These are phyloP conservation scores for Amazona vittata DNA, from an alignment of 2,113 vertebrate species.

Conservation along the genomic window DNA sequence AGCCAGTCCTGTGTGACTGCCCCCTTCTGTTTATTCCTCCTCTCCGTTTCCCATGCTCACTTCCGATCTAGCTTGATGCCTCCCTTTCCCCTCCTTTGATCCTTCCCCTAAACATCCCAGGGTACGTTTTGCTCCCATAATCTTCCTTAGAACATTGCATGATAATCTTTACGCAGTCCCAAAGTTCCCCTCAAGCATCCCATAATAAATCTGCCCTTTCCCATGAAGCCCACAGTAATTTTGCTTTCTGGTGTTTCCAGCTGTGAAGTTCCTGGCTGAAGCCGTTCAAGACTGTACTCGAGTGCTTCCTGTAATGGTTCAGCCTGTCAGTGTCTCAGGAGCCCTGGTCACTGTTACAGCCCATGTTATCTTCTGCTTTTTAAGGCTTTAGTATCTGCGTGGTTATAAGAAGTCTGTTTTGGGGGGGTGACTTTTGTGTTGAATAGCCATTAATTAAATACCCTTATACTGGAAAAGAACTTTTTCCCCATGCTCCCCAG, in stretches of 20 bases:
- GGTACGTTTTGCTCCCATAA: not conserved
- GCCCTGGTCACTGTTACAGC: not conserved
- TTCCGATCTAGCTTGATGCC: not conserved
- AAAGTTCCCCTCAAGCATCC: not conserved
- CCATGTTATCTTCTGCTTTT: not conserved
- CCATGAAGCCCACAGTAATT: rapidly evolving
- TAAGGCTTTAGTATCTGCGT: not conserved
- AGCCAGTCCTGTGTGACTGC: not conserved
- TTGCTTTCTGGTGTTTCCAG: not conserved
- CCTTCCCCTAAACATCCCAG: not conserved
- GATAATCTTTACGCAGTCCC: not conserved
- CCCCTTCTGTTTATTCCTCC: not conserved
- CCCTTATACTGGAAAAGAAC: not conserved
- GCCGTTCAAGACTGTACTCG: not conserved
- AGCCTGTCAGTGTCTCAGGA: not conserved
- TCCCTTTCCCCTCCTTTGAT: not conserved
- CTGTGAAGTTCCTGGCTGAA: not conserved
- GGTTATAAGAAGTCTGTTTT: not conserved
- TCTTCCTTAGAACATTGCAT: not conserved
- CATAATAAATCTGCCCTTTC: not conserved
- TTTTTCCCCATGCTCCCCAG: not conserved
- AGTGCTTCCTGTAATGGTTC: not conserved
- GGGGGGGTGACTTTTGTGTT: not conserved
- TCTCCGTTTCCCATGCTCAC: not conserved
- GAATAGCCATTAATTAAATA: not conserved